Evolutionary conservation across 1,140 invertebrate species (phyloP).

Genomic region (Hypsibius dujardini): DNA sequence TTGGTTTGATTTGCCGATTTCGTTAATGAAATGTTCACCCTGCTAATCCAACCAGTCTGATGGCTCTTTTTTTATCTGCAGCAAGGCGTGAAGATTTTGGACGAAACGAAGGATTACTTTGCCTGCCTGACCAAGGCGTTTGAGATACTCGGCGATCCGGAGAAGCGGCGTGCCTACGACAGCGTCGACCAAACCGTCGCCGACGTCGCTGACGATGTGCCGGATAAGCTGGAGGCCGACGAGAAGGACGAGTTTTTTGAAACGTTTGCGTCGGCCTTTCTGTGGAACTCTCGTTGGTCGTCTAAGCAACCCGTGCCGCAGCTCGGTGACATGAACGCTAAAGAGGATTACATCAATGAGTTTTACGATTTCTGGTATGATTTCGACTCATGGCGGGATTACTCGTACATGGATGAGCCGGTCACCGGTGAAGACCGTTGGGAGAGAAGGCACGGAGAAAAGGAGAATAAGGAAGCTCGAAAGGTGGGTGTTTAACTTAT

Average conservation of each 20-base stretch:
- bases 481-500: conserved; percentile 24
- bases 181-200: conserved; percentile 59
- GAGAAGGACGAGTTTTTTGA: conserved; percentile 68
- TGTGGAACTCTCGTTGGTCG: conserved; percentile 78
- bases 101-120: conserved; percentile 79
- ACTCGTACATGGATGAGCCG: conserved; percentile 96
- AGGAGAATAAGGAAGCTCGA: conserved; percentile 75
- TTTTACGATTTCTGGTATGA: conserved; percentile 56
- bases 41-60: background rate
- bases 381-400: conserved; percentile 97
- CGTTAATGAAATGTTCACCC: background rate
- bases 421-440: conserved; percentile 90
- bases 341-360: conserved; percentile 36
- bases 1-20: background rate
- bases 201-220: conserved; percentile 71
- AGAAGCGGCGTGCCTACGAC: conserved; percentile 73
- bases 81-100: conserved; percentile 47
- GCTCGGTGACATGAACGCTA: conserved; percentile 53
- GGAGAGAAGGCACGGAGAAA: conserved; percentile 89
- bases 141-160: conserved; percentile 58
- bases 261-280: conserved; percentile 59
- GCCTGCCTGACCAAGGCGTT: conserved; percentile 79
- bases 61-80: background rate
- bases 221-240: conserved; percentile 43
- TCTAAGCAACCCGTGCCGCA: conserved; percentile 64